These are phyloP conservation scores for Lytechinus variegatus DNA, from an alignment of 35 echinoderm and acorn worm genomes.

Conservation along the genomic window DNA sequence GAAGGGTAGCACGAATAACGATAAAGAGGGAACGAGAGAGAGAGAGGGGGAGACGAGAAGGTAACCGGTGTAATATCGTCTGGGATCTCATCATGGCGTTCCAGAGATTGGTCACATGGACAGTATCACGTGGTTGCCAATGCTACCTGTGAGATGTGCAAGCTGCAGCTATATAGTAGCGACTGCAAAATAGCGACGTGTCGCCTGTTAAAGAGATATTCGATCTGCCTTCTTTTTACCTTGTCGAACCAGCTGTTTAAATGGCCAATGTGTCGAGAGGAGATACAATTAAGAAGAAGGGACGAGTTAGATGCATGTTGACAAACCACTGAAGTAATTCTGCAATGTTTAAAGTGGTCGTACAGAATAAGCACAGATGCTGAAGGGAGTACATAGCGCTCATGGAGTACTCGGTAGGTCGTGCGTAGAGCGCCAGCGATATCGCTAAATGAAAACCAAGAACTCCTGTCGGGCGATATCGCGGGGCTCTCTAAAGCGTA, in stretches of 20 bases:
- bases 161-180: neutral
- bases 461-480: neutral
- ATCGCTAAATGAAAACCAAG: conserved; percentile 3
- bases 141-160: neutral
- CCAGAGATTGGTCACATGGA: conserved; percentile 16
- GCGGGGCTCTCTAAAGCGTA: conserved; percentile 11
- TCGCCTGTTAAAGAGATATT: conserved; percentile 43
- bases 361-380: conserved; percentile 44
- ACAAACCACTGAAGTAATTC: conserved; percentile 43
- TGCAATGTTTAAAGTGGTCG: conserved; percentile 33
- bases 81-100: neutral
- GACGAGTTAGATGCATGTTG: conserved; percentile 24
- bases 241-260: conserved; percentile 44
- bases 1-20: too few relatives aligned
- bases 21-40: too few relatives aligned
- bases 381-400: neutral
- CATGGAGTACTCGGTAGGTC: conserved; percentile 17
- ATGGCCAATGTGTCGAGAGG: conserved; percentile 38
- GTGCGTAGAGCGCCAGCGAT: neutral
- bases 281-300: conserved; percentile 40
- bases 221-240: conserved; percentile 39
- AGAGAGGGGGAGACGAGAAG: too few relatives aligned
- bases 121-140: neutral
- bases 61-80: too few relatives aligned
- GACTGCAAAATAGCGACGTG: neutral